Percentiles rank a stretch among this genome's conserved stretches.
These are phyloP conservation scores for Maniola hyperantus DNA, from an alignment of 2,888 invertebrate genomes.

Conservation along the genomic window DNA sequence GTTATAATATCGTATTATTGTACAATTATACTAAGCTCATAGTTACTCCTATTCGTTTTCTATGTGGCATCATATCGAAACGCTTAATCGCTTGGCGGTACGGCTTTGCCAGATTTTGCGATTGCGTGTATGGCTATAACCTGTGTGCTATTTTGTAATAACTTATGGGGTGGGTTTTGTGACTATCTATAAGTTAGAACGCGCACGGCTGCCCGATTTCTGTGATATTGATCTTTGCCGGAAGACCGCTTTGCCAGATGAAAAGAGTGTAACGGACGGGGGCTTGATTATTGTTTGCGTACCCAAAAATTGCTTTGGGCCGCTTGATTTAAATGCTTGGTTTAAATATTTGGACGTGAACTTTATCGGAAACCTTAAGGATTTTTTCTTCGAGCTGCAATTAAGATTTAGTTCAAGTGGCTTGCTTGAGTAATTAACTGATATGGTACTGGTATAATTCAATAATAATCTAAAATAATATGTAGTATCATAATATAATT, in stretches of 20 bases:
- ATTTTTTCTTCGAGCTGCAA: background rate
- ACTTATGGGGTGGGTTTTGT: conserved; percentile 69
- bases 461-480: no score
- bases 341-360: background rate
- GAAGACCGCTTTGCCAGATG: conserved; percentile 51
- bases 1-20: no score
- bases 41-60: background rate
- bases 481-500: no score
- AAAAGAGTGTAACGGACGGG: conserved; percentile 52
- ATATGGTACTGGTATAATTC: no score
- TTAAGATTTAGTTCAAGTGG: no score
- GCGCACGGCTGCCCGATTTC: conserved; percentile 63
- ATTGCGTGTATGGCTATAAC: no score
- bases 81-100: background rate
- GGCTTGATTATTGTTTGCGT: conserved; percentile 30
- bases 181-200: conserved; percentile 56
- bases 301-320: conserved; percentile 22
- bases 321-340: conserved; percentile 1
- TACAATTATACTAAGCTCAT: no score
- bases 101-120: background rate
- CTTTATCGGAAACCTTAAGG: background rate
- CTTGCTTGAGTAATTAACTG: no score
- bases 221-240: conserved; percentile 71
- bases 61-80: background rate
- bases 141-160: conserved; percentile 55